Base-by-base conservation (phyloP, 1,140 invertebrate species). In the Leptestheria dahalacensis region DNA sequence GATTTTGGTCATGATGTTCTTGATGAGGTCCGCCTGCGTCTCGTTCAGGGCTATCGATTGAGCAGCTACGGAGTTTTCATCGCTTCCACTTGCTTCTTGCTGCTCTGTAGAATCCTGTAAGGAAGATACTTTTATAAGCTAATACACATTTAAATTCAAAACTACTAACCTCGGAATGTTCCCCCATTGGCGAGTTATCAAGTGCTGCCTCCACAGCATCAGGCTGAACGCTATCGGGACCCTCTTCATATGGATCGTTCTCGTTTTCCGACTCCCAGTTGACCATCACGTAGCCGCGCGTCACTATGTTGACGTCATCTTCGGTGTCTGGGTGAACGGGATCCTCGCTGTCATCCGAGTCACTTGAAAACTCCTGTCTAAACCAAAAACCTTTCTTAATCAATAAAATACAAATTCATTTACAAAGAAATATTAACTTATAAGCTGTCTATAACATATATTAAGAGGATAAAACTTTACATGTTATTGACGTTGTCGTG, bases 1-100 rank as follows among this genome's bases (percentile, higher is more conserved):
- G 23, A 55, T 33, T 55, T 55, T 55, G 26, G 53, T 21, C 53
- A 55, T 55, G 11, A 55, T 55, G 12, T 26, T 29, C 9, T 55
- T 55, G 0, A 55, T 55, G 2, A 33, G 23, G 23, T 55, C 53
- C 21, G 33, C 33, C 20, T 55, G 53, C 0, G 1, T n/a, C 6
- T 26, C 33, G 4, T 55, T 28, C n/a, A 55, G 28, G 12, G 53
- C 6, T 41, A 41, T 15, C 6, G 33, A 15, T 41, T 15, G 33
- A 41, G 33, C 6, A 41, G 33, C 6, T 9, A 15, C 33, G 6
- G 33, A 6, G 6, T 6, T 41, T 41, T 41, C 33, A 41, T 6
- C 33, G 6, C 6, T 41, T 41, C 6, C 33, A 15, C 15, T 41
- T 41, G n/a, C n/a, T n/a, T 41, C 33, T 41, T 41, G 33, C 33